Base-by-base conservation (phyloP, 2,113 vertebrate genomes). In the Meriones unguiculatus region DNA sequence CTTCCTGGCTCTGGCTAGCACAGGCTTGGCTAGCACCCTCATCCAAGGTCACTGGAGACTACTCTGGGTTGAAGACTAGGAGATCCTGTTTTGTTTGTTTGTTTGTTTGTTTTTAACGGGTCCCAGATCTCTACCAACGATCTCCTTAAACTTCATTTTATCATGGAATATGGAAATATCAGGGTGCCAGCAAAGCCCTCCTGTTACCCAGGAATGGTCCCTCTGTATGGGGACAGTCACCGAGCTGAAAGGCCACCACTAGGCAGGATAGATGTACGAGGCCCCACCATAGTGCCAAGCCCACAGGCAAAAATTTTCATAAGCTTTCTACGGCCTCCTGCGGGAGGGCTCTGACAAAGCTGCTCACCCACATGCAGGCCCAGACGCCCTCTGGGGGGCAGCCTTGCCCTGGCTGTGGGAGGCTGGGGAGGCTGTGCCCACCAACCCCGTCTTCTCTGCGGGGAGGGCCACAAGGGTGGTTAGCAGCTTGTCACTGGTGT, bases 381-480 rank as follows among this genome's bases (percentile, higher is more conserved):
- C 50, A 0, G 41, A 32, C 64, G 38, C 46, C 93, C 95, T 96
- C 64, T 85, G 46, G 54, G 93, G 88, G 94, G 86, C 97, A 96
- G 87, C 54, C 95, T 95, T 52, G 6, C 35, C 59, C n/a, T 1
- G 1, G 57, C 1, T 6, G 67, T 38, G 52, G 81, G 17, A 65
- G 73, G 59, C 14, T 2, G 13, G 90, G 30, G 80, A 82, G 38
- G 80, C 81, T 70, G 94, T n/a, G 77, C 72, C 4, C n/a, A 35
- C 18, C 85, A 22, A 1, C 24, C 69, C 97, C 3, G 1, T 38
- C 4, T 28, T 87, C 75, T 81, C 88, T 32, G 2, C 2, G 54
- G 95, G n/a, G 18, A 85, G 3, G 78, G 8, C 65, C 41, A 65
- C 35, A 1, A 0, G 76, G 94, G 20, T 89, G 70, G 15, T 82